phyloP scores from a whole-genome alignment of 2,888 invertebrate species.

The Agrypnus murinus region DNA sequence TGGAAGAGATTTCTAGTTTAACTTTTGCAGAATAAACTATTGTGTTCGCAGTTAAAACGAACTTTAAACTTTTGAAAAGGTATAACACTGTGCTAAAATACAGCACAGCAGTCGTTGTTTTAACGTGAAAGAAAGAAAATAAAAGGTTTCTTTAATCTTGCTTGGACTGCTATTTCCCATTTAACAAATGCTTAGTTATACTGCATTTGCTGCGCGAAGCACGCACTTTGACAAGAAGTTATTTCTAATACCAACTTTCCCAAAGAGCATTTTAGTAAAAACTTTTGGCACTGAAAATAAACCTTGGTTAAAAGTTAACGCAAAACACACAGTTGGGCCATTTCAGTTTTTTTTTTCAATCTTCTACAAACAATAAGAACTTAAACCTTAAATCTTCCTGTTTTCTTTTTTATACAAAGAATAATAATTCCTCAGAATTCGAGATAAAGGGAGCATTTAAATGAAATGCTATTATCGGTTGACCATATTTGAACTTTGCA shows the following conservation, averaged over 20 bases:
- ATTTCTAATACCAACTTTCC: conserved; percentile 11
- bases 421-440: too few relatives aligned
- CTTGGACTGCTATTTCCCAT: conserved; percentile 26
- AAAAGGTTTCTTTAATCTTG: conserved; percentile 31
- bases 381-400: too few relatives aligned
- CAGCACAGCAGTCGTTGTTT: conserved; percentile 24
- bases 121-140: conserved; percentile 20
- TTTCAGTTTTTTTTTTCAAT: neutral
- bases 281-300: conserved; percentile 4
- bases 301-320: conserved; percentile 6
- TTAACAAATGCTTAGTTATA: conserved; percentile 25
- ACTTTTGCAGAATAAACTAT: neutral
- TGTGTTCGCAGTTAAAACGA: conserved; percentile 17
- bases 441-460: too few relatives aligned
- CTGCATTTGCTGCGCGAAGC: conserved; percentile 18
- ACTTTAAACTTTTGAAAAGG: conserved; percentile 30
- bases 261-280: conserved; percentile 12
- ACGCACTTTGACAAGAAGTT: conserved; percentile 12
- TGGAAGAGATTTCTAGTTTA: too few relatives aligned
- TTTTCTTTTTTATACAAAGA: too few relatives aligned
- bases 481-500: conserved; percentile 9
- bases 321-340: neutral
- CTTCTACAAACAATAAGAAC: too few relatives aligned
- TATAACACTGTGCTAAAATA: conserved; percentile 20
- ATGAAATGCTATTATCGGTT: neutral